These are phyloP conservation scores for Plebejus argus DNA, from an alignment of 2,888 invertebrate species.

Conservation along the genomic window DNA sequence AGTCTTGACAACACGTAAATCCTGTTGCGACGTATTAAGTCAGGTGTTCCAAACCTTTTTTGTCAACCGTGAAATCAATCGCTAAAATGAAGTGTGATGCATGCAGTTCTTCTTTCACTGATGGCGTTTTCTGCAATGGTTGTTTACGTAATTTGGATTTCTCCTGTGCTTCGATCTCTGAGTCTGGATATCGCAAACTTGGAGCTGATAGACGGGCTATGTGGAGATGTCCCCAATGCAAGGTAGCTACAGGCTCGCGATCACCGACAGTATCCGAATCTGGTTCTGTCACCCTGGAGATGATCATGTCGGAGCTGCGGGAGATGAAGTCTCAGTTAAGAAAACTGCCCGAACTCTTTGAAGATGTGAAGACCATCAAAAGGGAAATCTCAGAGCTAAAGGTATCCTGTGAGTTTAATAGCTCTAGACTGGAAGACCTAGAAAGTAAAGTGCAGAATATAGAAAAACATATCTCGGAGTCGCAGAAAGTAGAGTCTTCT, in stretches of 20 bases:
- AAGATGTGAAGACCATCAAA: neutral
- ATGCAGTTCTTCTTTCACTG: too few species aligned
- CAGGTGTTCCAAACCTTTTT: too few species aligned
- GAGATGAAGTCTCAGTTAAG: neutral
- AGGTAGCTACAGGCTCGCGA: neutral
- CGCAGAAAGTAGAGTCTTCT: neutral
- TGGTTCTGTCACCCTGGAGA: neutral
- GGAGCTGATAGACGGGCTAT: neutral
- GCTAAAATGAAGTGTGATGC: too few species aligned
- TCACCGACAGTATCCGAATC: neutral
- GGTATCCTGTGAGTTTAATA: neutral
- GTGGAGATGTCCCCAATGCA: constrained; percentile 14
- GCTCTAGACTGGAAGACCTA: neutral
- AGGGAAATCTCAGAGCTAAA: too few species aligned
- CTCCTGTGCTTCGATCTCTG: too few species aligned
- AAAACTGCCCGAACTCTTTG: neutral
- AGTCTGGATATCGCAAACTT: constrained; percentile 1
- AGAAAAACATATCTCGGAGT: neutral
- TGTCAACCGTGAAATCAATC: too few species aligned
- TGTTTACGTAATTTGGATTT: too few species aligned
- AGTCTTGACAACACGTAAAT: too few species aligned
- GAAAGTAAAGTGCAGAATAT: neutral
- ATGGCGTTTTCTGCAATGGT: too few species aligned
- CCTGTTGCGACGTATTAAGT: too few species aligned
- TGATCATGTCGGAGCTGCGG: neutral